Evolutionary conservation across 2,888 invertebrate genomes (phyloP).

Genomic region (Psococerastis gibbosa): DNA sequence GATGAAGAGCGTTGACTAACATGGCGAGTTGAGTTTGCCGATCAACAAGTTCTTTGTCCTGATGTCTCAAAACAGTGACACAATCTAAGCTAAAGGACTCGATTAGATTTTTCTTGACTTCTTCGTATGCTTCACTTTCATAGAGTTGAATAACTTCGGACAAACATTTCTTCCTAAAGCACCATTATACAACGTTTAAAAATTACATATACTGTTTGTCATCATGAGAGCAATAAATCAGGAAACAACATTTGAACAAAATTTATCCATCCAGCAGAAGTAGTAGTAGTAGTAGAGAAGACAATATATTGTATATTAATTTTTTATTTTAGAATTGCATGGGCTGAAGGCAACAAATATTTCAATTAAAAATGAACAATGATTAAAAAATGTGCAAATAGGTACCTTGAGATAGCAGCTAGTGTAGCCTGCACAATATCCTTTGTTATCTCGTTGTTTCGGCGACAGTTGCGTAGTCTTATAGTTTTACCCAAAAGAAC

Average conservation of each 20-base stretch:
- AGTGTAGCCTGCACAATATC: not conserved
- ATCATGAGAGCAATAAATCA: not conserved
- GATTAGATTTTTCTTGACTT: not conserved
- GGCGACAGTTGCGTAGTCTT: slow-evolving; percentile 31
- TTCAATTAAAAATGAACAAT: too few relatives aligned
- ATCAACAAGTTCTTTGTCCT: slow-evolving; percentile 3
- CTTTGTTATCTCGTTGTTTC: not conserved
- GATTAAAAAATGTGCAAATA: not conserved
- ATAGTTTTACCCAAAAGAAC: not conserved
- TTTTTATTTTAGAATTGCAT: too few relatives aligned
- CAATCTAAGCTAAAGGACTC: not conserved
- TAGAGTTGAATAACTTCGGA: slow-evolving; percentile 14
- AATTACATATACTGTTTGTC: not conserved
- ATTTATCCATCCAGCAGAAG: too few relatives aligned
- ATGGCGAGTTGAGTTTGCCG: slow-evolving; percentile 6
- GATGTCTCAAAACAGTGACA: not conserved
- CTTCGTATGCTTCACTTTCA: not conserved
- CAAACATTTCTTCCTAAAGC: slow-evolving; percentile 1
- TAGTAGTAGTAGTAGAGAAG: too few relatives aligned
- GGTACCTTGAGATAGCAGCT: slow-evolving; percentile 1
- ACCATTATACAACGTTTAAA: too few relatives aligned
- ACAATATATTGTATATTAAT: too few relatives aligned
- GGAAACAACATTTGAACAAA: slow-evolving; percentile 4
- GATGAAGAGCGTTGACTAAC: slow-evolving; percentile 9
- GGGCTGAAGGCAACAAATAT: too few relatives aligned